Percentiles rank a stretch among this genome's conserved stretches.
Evolutionary conservation across 2,888 invertebrate genomes (phyloP).

Genomic region (Agrotis puta): DNA sequence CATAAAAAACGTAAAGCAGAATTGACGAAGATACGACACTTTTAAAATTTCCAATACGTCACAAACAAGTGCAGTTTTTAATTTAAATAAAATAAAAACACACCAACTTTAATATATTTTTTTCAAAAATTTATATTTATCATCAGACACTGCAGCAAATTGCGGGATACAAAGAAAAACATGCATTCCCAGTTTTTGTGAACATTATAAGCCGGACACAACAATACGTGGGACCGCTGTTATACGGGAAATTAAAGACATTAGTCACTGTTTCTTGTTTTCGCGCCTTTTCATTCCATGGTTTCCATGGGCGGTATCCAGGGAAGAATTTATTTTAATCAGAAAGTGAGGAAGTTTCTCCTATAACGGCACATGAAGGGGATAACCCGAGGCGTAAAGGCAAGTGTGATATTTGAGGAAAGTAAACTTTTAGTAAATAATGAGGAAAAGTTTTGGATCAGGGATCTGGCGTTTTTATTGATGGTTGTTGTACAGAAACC

Average conservation of each 20-base stretch:
- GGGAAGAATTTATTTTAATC: background rate
- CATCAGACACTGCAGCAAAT: no score
- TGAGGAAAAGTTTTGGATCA: background rate
- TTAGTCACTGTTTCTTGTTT: background rate
- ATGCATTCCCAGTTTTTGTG: no score
- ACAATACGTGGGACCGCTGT: no score
- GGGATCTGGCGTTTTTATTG: background rate
- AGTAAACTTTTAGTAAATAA: background rate
- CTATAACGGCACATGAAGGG: background rate
- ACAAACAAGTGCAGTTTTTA: no score
- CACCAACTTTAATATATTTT: no score
- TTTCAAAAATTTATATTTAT: no score
- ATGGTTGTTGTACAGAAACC: no score
- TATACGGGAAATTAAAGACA: background rate
- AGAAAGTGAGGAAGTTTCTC: background rate
- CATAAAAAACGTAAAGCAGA: no score
- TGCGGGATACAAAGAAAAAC: no score
- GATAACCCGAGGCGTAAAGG: background rate
- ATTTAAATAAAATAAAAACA: no score
- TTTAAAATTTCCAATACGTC: no score
- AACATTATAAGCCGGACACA: background rate
- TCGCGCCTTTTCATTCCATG: background rate
- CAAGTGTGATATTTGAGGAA: background rate
- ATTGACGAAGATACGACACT: no score
- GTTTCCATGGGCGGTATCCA: background rate